A percentile compares a stretch with the other conserved stretches of the same genome.
Conservation (phyloP, 2,888 invertebrate genomes). For the Tenodera sinensis region DNA sequence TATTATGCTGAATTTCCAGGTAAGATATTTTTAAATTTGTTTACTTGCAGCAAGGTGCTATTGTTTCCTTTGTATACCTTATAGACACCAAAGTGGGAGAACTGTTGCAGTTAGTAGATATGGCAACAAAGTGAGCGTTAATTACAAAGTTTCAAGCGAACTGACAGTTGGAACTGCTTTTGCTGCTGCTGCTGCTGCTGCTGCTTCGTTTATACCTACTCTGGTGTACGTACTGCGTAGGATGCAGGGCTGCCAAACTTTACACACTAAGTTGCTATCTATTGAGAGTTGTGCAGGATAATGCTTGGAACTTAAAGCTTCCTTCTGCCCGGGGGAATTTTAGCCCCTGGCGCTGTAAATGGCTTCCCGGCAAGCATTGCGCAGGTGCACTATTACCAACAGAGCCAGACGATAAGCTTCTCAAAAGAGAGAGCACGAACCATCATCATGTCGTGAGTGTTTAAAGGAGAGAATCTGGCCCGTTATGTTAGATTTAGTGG, state of each 20-base stretch:
- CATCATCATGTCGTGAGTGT: background rate
- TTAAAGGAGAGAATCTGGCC: background rate
- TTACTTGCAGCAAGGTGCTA: too few relatives aligned
- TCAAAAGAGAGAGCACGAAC: background rate
- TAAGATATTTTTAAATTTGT: too few relatives aligned
- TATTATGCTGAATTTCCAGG: too few relatives aligned
- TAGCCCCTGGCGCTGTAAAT: background rate
- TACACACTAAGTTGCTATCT: background rate
- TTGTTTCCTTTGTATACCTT: too few relatives aligned
- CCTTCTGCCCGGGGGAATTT: background rate
- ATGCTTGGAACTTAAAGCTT: background rate
- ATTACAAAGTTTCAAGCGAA: background rate
- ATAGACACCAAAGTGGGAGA: background rate
- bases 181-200: too few relatives aligned
- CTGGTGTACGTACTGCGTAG: background rate
- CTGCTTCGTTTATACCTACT: too few relatives aligned
- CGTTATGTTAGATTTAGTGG: too few relatives aligned
- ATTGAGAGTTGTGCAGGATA: background rate
- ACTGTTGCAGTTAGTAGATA: background rate
- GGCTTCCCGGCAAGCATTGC: background rate
- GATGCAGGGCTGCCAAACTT: background rate
- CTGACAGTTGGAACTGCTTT: background rate
- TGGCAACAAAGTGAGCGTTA: background rate
- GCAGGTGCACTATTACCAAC: background rate
- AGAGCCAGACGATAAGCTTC: background rate